Conservation (phyloP, 2,113 vertebrate species). For the Microcebus jonahi region DNA sequence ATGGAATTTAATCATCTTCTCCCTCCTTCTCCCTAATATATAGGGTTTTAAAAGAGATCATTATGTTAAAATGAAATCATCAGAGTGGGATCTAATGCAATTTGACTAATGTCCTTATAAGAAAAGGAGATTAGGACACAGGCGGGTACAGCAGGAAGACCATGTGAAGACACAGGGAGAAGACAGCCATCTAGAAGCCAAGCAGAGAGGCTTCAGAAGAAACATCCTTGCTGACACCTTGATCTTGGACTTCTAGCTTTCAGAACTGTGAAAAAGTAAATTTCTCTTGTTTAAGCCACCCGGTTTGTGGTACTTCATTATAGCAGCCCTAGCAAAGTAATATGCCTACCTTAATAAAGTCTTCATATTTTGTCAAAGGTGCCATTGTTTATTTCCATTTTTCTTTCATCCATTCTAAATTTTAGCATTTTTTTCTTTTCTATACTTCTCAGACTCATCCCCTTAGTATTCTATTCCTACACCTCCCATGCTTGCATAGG, state of each 20-base stretch:
- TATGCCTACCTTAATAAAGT: neutral
- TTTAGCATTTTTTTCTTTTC: neutral
- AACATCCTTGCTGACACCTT: neutral
- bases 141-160: neutral
- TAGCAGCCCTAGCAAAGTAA: neutral
- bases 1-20: neutral
- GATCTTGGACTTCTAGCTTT: neutral
- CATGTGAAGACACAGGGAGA: neutral
- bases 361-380: neutral
- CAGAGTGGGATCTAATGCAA: no score
- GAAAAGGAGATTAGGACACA: no score
- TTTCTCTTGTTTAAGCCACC: neutral
- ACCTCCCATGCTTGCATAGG: neutral
- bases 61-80: neutral
- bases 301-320: neutral
- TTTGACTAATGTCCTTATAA: neutral
- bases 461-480: neutral
- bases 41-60: neutral
- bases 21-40: neutral
- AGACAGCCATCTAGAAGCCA: accelerated
- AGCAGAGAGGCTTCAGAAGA: neutral
- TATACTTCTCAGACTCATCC: neutral
- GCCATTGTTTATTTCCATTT: neutral
- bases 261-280: neutral
- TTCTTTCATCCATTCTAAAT: neutral